Evolutionary conservation across 2,888 invertebrate genomes (phyloP).

Genomic region (Rhimphoctona megacephalus): DNA sequence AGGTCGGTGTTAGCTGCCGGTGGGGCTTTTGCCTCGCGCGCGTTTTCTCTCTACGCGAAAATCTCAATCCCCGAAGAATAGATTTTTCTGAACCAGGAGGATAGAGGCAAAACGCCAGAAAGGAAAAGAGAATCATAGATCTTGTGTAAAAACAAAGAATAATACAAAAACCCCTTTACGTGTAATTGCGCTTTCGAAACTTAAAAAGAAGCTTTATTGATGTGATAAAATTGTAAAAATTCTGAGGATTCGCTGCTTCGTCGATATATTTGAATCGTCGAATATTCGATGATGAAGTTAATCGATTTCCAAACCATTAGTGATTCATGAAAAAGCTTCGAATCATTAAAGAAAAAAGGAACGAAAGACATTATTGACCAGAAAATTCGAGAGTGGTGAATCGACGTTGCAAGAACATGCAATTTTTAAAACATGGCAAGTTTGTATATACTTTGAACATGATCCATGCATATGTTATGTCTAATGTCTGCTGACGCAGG

Average conservation of each 20-base stretch:
- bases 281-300: neutral
- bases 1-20: slow-evolving; percentile 13
- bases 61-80: slow-evolving; percentile 31
- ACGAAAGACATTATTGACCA: neutral
- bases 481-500: neutral
- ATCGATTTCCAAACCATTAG: neutral
- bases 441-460: neutral
- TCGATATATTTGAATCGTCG: neutral
- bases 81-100: neutral
- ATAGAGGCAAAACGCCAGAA: neutral
- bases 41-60: slow-evolving; percentile 24
- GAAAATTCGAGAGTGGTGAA: neutral
- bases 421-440: neutral
- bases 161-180: neutral
- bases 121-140: slow-evolving; percentile 5
- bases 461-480: neutral
- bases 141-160: neutral
- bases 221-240: neutral
- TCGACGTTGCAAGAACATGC: neutral
- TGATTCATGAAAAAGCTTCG: neutral
- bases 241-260: neutral
- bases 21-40: neutral
- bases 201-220: neutral
- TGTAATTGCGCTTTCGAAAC: neutral
- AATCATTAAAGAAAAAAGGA: neutral